Conservation (phyloP, 1,140 invertebrate species). For the Aphidius gifuensis region DNA sequence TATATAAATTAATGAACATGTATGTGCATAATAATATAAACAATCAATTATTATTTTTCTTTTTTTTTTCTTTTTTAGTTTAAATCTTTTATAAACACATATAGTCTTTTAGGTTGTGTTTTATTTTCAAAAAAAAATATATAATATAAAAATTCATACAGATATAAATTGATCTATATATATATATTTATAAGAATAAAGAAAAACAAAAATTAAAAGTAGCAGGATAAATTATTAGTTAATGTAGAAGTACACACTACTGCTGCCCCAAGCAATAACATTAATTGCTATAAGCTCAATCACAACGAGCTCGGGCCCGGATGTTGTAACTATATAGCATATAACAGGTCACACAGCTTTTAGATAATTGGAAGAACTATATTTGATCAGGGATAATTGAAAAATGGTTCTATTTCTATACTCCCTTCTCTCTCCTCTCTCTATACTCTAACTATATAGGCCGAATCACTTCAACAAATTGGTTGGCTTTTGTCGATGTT, state of each 20-base stretch:
- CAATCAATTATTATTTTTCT: too few species aligned
- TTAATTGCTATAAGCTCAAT: conserved; percentile 51
- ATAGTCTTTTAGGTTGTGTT: too few species aligned
- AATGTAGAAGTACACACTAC: conserved; percentile 7
- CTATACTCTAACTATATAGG: not conserved
- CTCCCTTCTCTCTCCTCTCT: not conserved
- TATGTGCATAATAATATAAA: too few species aligned
- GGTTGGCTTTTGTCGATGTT: conserved; percentile 19
- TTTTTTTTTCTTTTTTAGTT: too few species aligned
- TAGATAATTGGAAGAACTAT: conserved; percentile 28
- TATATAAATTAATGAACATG: too few species aligned
- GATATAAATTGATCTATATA: too few species aligned
- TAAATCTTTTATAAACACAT: too few species aligned
- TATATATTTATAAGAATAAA: not conserved
- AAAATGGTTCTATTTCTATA: conserved; percentile 23
- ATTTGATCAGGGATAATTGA: conserved; percentile 32
- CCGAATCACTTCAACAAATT: conserved; percentile 26
- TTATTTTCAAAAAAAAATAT: too few species aligned
- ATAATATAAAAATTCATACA: too few species aligned
- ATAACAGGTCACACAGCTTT: conserved; percentile 28
- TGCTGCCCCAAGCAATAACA: conserved; percentile 42
- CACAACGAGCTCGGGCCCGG: conserved; percentile 31
- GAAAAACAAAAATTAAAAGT: conserved; percentile 10
- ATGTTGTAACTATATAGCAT: conserved; percentile 21
- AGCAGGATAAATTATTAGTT: conserved; percentile 14